phyloP scores from a whole-genome alignment of 2,113 vertebrate species.

The Riparia riparia region DNA sequence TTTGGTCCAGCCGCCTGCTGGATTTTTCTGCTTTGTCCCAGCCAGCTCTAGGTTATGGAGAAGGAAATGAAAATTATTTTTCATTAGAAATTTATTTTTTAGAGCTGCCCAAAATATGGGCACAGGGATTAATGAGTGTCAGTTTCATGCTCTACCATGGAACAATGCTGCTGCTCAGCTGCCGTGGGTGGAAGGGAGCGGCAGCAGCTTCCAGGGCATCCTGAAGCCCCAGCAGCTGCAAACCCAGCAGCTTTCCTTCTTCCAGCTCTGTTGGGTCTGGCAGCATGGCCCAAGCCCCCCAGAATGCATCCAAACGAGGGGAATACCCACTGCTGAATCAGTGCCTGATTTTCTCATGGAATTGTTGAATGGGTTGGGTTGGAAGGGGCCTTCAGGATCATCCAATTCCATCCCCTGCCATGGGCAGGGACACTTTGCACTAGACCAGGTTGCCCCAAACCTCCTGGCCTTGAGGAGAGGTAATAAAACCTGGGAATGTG shows the following conservation, averaged over 20 bases:
- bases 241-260: not conserved
- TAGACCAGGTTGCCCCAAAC: not conserved
- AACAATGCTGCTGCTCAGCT: not conserved
- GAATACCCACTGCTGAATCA: not conserved
- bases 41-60: not conserved
- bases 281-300: rapidly evolving
- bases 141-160: not conserved
- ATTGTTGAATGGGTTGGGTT: not conserved
- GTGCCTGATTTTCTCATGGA: not conserved
- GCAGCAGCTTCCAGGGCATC: not conserved
- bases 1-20: not conserved
- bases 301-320: not conserved
- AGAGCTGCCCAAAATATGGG: not conserved
- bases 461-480: not conserved
- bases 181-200: not conserved
- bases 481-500: not conserved
- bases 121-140: not conserved
- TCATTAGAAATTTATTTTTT: no score
- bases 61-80: not conserved
- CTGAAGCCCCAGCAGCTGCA: not conserved
- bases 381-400: not conserved
- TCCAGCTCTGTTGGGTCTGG: rapidly evolving
- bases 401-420: not conserved
- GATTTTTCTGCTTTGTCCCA: not conserved
- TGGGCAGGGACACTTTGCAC: not conserved